Conservation (phyloP, 2,113 vertebrate species). For the Pantherophis guttatus region DNA sequence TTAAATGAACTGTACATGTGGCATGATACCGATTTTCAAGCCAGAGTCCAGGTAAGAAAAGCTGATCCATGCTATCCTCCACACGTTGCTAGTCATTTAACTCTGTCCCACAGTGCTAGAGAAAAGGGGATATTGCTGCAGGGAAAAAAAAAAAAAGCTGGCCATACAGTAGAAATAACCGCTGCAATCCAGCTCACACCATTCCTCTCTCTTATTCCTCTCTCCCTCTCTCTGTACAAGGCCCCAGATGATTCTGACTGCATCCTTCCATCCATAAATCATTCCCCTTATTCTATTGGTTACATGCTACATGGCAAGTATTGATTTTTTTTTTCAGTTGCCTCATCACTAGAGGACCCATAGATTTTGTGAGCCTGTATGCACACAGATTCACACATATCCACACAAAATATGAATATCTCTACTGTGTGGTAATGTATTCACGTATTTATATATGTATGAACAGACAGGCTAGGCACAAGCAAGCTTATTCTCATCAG, state of each 20-base stretch:
- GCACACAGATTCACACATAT: conserved; percentile 13
- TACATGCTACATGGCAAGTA: conserved; percentile 96
- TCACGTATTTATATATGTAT: not conserved
- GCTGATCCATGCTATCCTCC: conserved; percentile 77
- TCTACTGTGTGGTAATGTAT: not conserved
- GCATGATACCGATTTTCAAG: conserved; percentile 78
- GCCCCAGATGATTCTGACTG: conserved; percentile 89
- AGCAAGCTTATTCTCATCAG: not conserved
- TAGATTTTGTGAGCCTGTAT: conserved; percentile 77
- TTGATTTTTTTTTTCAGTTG: conserved; percentile 89
- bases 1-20: conserved; percentile 60
- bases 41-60: conserved; percentile 76
- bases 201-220: conserved; percentile 65
- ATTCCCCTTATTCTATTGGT: conserved; percentile 96
- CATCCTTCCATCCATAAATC: conserved; percentile 96
- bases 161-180: conserved; percentile 74
- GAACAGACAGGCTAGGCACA: not conserved
- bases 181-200: conserved; percentile 71
- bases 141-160: conserved; percentile 59
- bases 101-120: conserved; percentile 69
- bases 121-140: conserved; percentile 72
- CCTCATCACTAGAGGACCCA: conserved; percentile 89
- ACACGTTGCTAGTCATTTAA: conserved; percentile 71
- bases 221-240: conserved; percentile 73
- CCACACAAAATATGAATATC: not conserved